phyloP scores from a whole-genome alignment of 2,797 vertebrate genomes.

The Lithobates sylvaticus region DNA sequence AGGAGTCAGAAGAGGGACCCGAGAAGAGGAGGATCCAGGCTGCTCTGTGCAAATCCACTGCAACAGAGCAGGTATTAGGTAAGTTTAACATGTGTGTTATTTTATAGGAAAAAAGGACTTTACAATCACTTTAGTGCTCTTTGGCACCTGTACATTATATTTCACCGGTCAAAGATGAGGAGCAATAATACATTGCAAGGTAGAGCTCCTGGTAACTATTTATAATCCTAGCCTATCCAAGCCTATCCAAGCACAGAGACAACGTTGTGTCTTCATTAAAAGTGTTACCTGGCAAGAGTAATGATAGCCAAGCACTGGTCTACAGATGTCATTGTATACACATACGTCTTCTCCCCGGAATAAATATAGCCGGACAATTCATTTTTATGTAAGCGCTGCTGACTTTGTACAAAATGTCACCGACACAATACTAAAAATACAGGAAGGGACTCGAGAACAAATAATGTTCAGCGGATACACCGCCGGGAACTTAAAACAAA shows the following conservation, averaged over 20 bases:
- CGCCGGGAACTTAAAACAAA: slow-evolving; percentile 61
- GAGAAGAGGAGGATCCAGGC: too few species aligned
- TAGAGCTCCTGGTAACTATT: too few species aligned
- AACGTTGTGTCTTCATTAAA: slow-evolving; percentile 42
- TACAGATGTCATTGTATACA: slow-evolving; percentile 13
- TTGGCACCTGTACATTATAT: background rate
- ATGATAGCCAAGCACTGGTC: background rate
- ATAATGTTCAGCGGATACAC: slow-evolving; percentile 65
- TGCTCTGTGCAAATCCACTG: too few species aligned
- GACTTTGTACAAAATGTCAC: slow-evolving; percentile 60
- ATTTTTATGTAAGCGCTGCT: slow-evolving; percentile 48
- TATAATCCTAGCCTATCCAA: too few species aligned
- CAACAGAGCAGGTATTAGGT: too few species aligned
- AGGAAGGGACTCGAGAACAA: slow-evolving; percentile 52
- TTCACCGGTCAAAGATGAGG: background rate
- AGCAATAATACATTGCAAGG: too few species aligned
- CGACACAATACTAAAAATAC: slow-evolving; percentile 67
- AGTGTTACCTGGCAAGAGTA: slow-evolving; percentile 3
- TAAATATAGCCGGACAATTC: slow-evolving; percentile 34
- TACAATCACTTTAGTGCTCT: background rate
- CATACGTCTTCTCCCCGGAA: slow-evolving; percentile 27
- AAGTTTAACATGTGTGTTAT: too few species aligned
- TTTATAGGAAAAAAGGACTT: too few species aligned
- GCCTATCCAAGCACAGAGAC: too few species aligned
- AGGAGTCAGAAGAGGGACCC: too few species aligned